phyloP scores from a whole-genome alignment of 2,797 vertebrate genomes.

The Micromesistius poutassou region DNA sequence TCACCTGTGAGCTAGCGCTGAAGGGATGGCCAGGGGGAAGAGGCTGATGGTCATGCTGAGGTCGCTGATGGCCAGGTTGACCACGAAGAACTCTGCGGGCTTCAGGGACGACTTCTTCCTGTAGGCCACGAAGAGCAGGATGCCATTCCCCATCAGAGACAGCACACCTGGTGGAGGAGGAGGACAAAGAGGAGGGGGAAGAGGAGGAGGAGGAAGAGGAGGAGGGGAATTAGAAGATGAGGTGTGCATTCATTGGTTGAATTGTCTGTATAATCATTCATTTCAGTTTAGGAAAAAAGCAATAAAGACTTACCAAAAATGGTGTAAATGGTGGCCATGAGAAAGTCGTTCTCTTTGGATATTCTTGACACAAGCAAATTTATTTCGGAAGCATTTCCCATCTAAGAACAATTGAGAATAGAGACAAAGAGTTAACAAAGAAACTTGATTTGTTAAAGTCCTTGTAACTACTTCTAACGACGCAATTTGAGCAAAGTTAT shows the following conservation, averaged over 20 bases:
- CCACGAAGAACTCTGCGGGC: constrained; percentile 84
- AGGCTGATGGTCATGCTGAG: constrained; percentile 79
- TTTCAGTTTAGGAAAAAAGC: not conserved
- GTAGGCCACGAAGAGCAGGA: constrained; percentile 81
- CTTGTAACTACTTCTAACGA: not conserved
- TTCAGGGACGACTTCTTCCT: constrained; percentile 82
- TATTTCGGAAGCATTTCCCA: constrained; percentile 79
- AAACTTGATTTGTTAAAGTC: not conserved
- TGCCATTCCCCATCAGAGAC: constrained; percentile 76
- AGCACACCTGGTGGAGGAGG: constrained; percentile 64
- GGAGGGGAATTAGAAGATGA: not conserved
- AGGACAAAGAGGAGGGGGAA: not conserved
- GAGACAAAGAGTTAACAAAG: constrained; percentile 13
- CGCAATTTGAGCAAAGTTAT: not conserved
- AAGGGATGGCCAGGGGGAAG: constrained; percentile 82
- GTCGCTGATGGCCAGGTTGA: constrained; percentile 86
- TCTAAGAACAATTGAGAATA: constrained; percentile 61
- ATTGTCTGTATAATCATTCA: not conserved
- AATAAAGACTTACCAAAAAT: constrained; percentile 75
- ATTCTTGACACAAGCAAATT: constrained; percentile 75
- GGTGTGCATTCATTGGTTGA: not conserved
- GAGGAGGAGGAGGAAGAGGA: not conserved
- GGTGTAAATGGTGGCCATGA: constrained; percentile 78
- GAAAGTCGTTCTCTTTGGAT: constrained; percentile 76
- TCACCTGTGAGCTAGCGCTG: constrained; percentile 83